Conservation (phyloP, 2,113 vertebrate genomes). For the Cyprinodon tularosa region DNA sequence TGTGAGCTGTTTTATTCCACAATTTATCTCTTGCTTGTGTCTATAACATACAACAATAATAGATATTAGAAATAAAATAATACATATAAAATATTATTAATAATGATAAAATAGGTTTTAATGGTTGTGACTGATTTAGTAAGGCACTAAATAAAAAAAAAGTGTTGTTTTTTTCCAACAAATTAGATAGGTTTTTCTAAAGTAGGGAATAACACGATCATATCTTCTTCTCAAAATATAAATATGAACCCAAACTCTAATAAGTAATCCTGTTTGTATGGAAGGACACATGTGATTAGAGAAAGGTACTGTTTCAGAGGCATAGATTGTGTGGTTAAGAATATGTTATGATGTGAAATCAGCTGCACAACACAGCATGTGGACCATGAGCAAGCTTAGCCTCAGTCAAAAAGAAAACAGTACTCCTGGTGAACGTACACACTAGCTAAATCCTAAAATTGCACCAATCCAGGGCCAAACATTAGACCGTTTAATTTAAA, state of each 20-base stretch:
- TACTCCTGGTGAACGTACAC: slow-evolving; percentile 33
- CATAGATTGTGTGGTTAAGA: background rate
- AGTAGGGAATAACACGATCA: background rate
- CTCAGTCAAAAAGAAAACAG: slow-evolving; percentile 47
- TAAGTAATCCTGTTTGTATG: background rate
- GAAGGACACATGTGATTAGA: background rate
- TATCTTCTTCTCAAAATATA: background rate
- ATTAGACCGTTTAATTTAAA: slow-evolving; percentile 65
- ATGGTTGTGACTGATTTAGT: too few species aligned
- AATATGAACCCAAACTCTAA: background rate
- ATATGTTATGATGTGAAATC: slow-evolving; percentile 13
- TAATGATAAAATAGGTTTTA: too few species aligned
- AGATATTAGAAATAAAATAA: too few species aligned
- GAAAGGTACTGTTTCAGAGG: slow-evolving; percentile 2
- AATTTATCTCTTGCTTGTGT: background rate
- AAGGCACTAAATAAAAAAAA: background rate
- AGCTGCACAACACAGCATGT: slow-evolving; percentile 1
- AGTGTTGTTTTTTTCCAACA: background rate
- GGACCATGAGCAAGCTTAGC: slow-evolving; percentile 6
- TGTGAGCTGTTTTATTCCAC: background rate
- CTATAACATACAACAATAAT: too few species aligned
- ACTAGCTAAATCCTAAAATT: slow-evolving; percentile 54
- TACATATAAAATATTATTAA: too few species aligned
- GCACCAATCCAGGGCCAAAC: slow-evolving; percentile 47
- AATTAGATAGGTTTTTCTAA: background rate